A percentile compares a stretch with the other conserved stretches of the same genome.
Evolutionary conservation across 2,888 invertebrate species (phyloP).

Genomic region (Mythimna vitellina): DNA sequence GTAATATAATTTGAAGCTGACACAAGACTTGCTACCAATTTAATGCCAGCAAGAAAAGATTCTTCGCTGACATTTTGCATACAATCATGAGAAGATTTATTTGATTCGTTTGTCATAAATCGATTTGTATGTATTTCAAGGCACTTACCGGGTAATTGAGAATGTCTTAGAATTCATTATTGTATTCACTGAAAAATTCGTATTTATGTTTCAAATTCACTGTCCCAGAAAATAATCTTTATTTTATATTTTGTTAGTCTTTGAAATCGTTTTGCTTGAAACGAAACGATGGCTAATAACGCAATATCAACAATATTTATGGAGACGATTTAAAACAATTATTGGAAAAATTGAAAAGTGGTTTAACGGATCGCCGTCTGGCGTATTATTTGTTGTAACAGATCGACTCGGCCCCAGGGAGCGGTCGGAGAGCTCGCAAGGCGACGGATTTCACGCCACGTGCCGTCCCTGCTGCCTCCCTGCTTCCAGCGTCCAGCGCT

Average conservation of each 20-base stretch:
- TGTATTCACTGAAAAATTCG: neutral
- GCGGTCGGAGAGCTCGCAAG: constrained; percentile 54
- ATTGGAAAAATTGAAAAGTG: constrained; percentile 67
- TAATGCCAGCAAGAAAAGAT: constrained; percentile 23
- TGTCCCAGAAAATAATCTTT: neutral
- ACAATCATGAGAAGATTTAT: constrained; percentile 23
- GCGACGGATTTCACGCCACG: constrained; percentile 61
- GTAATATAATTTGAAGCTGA: constrained; percentile 55
- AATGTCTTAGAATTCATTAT: constrained; percentile 29
- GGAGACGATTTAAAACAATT: constrained; percentile 61
- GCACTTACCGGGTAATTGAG: constrained; percentile 29
- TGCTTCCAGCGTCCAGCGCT: constrained; percentile 25
- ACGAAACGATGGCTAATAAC: constrained; percentile 21
- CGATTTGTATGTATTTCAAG: constrained; percentile 32
- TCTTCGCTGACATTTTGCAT: constrained; percentile 22
- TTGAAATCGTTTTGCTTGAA: constrained; percentile 9
- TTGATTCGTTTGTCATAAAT: constrained; percentile 33
- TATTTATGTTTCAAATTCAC: neutral
- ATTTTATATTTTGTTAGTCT: neutral
- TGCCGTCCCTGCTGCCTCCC: constrained; percentile 36
- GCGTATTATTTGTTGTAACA: constrained; percentile 70
- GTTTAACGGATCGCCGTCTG: constrained; percentile 66
- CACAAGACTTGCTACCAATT: constrained; percentile 49
- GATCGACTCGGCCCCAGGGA: constrained; percentile 67
- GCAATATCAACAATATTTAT: constrained; percentile 50